These are phyloP conservation scores for Liodrosophila aerea DNA, from an alignment of 2,888 invertebrate species.

Conservation along the genomic window DNA sequence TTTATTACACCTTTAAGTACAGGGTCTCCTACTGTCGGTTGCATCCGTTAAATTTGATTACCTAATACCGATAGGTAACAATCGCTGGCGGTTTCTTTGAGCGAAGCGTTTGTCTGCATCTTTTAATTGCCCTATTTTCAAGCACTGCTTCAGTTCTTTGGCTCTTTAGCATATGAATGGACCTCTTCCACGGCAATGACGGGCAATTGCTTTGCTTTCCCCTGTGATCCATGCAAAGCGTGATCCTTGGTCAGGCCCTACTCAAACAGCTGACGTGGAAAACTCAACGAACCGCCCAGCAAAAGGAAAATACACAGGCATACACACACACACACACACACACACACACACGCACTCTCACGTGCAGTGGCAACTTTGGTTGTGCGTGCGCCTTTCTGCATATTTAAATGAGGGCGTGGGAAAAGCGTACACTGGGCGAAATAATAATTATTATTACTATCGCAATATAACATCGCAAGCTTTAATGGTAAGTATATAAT, in stretches of 20 bases:
- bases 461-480: too few species aligned
- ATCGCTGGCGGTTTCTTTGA: too few species aligned
- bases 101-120: too few species aligned
- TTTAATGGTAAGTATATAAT: too few species aligned
- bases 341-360: background rate
- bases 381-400: constrained; percentile 36
- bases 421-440: too few species aligned
- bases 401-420: constrained; percentile 31
- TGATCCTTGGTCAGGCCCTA: constrained; percentile 19
- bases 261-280: constrained; percentile 40
- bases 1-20: too few species aligned
- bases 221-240: constrained; percentile 19
- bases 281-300: constrained; percentile 23
- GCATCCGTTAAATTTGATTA: too few species aligned
- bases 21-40: too few species aligned
- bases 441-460: too few species aligned
- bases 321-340: constrained; percentile 7
- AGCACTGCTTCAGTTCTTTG: constrained; percentile 26
- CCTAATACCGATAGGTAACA: too few species aligned
- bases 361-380: constrained; percentile 11
- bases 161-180: constrained; percentile 44
- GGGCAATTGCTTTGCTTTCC: constrained; percentile 32
- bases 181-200: constrained; percentile 31
- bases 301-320: background rate
- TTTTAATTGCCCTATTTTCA: constrained; percentile 38